Conservation (phyloP, 2,888 invertebrate genomes). For the Cartodere bifasciata region DNA sequence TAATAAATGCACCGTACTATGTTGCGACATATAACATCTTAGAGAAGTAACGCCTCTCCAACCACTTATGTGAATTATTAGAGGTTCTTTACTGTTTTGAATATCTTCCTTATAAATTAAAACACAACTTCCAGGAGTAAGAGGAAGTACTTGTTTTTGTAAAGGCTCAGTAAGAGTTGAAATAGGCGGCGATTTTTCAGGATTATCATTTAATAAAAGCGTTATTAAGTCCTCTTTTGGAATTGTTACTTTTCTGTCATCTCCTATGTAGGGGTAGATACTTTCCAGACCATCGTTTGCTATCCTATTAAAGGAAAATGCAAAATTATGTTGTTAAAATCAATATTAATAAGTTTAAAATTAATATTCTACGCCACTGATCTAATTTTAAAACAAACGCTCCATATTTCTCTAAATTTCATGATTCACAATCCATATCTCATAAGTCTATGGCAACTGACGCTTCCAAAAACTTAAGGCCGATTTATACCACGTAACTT, state of each 20-base stretch:
- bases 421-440: no score
- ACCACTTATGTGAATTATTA: conserved; percentile 63
- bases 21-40: conserved; percentile 74
- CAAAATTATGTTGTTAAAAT: conserved; percentile 13
- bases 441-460: no score
- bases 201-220: conserved; percentile 68
- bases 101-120: conserved; percentile 47
- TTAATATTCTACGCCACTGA: no score
- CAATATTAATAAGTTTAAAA: conserved; percentile 1
- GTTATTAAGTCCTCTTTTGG: conserved; percentile 63
- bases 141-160: conserved; percentile 51
- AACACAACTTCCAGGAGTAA: conserved; percentile 70
- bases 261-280: conserved; percentile 56
- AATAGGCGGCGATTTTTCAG: conserved; percentile 66
- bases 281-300: conserved; percentile 83
- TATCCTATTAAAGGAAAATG: conserved; percentile 49
- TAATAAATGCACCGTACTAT: conserved; percentile 78
- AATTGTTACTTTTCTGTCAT: conserved; percentile 53
- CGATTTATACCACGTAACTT: no score
- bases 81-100: conserved; percentile 32
- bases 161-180: conserved; percentile 50
- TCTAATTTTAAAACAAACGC: no score
- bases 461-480: no score
- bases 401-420: no score
- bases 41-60: conserved; percentile 85